These are phyloP conservation scores for Orientallactaga sibirica DNA, from an alignment of 2,797 vertebrate genomes.

Conservation along the genomic window DNA sequence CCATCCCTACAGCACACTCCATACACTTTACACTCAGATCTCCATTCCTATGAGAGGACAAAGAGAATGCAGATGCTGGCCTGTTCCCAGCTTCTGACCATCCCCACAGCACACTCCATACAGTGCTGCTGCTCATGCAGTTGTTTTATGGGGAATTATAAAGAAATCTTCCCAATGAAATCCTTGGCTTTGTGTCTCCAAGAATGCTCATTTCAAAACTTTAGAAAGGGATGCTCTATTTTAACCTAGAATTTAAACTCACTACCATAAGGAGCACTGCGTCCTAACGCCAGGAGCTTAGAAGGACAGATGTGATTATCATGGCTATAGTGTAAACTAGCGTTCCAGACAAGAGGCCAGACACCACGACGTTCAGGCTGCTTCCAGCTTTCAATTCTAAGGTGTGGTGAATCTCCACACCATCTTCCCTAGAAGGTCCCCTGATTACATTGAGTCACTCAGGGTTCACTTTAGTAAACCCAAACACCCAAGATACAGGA, in stretches of 20 bases:
- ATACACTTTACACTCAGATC: no score
- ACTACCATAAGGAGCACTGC: background rate
- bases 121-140: no score
- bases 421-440: background rate
- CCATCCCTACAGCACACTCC: no score
- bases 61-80: no score
- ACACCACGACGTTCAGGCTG: background rate
- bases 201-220: background rate
- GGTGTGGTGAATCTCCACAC: no score
- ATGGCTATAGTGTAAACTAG: background rate
- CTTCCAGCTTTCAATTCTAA: background rate
- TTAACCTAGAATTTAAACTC: background rate
- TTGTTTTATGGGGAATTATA: no score
- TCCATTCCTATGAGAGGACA: no score
- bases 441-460: background rate
- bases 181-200: background rate
- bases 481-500: fast-evolving
- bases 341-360: background rate
- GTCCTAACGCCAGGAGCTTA: background rate
- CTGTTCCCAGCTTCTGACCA: no score
- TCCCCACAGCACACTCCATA: no score
- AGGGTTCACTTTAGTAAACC: background rate
- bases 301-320: background rate
- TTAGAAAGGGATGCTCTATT: background rate
- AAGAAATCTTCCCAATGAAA: no score